Percentiles rank a stretch among this genome's conserved stretches.
These are phyloP conservation scores for Mya arenaria DNA, from an alignment of 1,140 invertebrate genomes.

Conservation along the genomic window DNA sequence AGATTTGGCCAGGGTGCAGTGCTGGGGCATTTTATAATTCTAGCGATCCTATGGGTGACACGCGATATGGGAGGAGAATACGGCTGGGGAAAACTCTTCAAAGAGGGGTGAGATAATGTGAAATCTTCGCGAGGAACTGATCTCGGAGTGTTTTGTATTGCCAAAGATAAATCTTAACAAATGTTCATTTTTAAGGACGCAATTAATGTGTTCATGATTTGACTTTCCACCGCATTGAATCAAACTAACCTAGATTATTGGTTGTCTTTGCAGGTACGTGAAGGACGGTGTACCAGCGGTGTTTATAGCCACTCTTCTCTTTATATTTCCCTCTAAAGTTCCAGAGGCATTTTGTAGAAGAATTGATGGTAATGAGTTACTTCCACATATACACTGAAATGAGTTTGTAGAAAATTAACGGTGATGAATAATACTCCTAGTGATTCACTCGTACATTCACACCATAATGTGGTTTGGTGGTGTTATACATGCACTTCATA, in stretches of 20 bases:
- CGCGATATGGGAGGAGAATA: slow-evolving; percentile 92
- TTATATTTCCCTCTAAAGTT: slow-evolving; percentile 70
- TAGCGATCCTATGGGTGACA: slow-evolving; percentile 94
- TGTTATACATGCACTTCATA: no score
- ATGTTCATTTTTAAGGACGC: not conserved
- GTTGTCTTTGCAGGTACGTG: slow-evolving; percentile 76
- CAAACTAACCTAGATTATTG: not conserved
- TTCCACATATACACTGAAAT: no score
- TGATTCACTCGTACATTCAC: no score
- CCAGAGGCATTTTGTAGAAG: slow-evolving; percentile 59
- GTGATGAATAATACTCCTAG: no score
- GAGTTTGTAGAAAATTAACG: no score
- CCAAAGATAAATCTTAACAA: no score
- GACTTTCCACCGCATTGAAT: not conserved
- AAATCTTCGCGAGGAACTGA: no score
- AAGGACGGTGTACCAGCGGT: slow-evolving; percentile 77
- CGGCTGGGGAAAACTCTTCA: slow-evolving; percentile 81
- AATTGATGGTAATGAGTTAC: slow-evolving; percentile 28
- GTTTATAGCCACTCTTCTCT: slow-evolving; percentile 69
- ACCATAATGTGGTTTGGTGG: no score
- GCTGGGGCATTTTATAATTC: slow-evolving; percentile 88
- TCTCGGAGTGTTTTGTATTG: no score
- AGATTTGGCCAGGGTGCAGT: slow-evolving; percentile 88
- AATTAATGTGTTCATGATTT: not conserved
- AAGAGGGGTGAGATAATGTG: slow-evolving; percentile 57